Evolutionary conservation across 2,888 invertebrate species (phyloP).

Genomic region (Sclerodermus sp.): DNA sequence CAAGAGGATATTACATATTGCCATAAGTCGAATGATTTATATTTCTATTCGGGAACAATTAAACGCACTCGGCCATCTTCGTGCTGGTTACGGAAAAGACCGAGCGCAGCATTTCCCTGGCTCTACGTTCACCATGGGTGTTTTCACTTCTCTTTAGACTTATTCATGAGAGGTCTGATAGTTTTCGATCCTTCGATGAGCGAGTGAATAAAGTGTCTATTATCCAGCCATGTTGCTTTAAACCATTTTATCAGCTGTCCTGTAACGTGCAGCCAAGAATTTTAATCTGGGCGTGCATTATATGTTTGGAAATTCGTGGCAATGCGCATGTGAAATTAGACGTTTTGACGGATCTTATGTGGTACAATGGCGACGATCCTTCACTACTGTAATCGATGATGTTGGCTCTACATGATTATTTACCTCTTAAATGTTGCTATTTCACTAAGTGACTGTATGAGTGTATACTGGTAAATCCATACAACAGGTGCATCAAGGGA

Average conservation of each 20-base stretch:
- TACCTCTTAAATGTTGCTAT: neutral
- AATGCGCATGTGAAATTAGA: conserved; percentile 29
- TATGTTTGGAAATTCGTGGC: conserved; percentile 1
- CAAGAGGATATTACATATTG: too few species aligned
- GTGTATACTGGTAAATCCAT: neutral
- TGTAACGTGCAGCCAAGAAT: conserved; percentile 4
- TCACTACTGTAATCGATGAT: conserved; percentile 20
- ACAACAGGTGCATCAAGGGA: neutral
- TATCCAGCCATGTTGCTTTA: neutral
- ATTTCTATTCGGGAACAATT: too few species aligned
- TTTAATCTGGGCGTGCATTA: conserved; percentile 2
- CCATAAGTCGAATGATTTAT: too few species aligned
- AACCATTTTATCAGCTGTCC: conserved; percentile 8
- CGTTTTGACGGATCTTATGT: conserved; percentile 35
- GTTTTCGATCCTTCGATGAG: neutral
- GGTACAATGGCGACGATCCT: conserved; percentile 35
- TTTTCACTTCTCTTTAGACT: conserved; percentile 33
- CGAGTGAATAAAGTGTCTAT: neutral
- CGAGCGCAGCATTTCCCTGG: too few species aligned
- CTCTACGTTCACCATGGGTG: conserved; percentile 36
- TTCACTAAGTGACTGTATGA: neutral
- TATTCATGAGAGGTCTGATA: neutral
- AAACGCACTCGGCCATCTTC: too few species aligned
- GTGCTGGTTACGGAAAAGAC: too few species aligned
- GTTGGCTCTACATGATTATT: conserved; percentile 5